These are phyloP conservation scores for Brachynemurus nebulosus DNA, from an alignment of 2,888 invertebrate genomes.

Conservation along the genomic window DNA sequence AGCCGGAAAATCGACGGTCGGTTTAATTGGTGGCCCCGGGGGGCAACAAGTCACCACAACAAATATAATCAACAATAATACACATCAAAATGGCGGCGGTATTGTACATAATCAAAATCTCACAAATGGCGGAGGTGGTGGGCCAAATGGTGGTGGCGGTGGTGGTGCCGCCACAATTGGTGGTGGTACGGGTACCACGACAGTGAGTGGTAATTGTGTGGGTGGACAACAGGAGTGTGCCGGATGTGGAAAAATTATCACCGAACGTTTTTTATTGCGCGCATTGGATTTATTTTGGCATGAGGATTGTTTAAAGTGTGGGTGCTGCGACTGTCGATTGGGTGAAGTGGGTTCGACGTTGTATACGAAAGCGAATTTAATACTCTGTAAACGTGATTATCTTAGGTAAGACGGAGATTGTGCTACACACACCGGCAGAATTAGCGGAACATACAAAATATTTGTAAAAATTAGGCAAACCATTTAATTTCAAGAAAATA, in stretches of 20 bases:
- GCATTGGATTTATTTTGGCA: constrained; percentile 94
- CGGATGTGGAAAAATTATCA: constrained; percentile 88
- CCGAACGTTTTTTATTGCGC: constrained; percentile 79
- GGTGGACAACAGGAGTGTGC: constrained; percentile 65
- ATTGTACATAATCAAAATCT: no score
- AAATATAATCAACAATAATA: no score
- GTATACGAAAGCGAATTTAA: constrained; percentile 89
- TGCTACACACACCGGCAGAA: no score
- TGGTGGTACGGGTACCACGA: constrained; percentile 6
- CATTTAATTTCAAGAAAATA: no score
- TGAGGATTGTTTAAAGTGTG: constrained; percentile 94
- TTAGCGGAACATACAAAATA: no score
- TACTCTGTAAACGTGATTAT: constrained; percentile 92
- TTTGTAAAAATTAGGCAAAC: no score
- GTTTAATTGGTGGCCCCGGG: constrained; percentile 29
- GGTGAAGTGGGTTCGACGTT: constrained; percentile 94
- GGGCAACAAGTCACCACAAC: constrained; percentile 18
- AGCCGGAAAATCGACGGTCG: constrained; percentile 24
- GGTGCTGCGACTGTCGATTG: constrained; percentile 91
- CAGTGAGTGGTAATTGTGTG: constrained; percentile 25
- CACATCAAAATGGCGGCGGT: constrained; percentile 19
- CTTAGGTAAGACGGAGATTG: constrained; percentile 48
- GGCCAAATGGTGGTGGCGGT: constrained; percentile 26
- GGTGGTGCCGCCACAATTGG: no score
- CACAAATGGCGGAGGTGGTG: constrained; percentile 19